These are phyloP conservation scores for Diarsia rubi DNA, from an alignment of 2,888 invertebrate genomes.

Conservation along the genomic window DNA sequence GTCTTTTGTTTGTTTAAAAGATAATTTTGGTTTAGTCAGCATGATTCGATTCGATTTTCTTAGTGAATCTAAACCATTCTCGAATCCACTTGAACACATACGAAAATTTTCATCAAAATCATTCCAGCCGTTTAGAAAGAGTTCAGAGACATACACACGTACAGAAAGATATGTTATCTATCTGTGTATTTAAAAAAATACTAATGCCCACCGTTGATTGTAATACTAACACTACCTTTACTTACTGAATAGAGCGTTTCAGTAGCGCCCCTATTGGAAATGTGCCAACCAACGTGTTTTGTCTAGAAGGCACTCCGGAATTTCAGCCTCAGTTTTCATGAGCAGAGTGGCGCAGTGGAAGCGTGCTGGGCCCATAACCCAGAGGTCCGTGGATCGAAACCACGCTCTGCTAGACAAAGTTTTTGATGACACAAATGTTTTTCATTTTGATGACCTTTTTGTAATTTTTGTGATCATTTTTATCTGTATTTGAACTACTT, in stretches of 20 bases:
- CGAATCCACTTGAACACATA: no score
- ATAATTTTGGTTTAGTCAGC: not conserved
- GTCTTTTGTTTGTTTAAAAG: not conserved
- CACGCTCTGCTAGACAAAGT: constrained; percentile 92
- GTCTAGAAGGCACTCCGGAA: not conserved
- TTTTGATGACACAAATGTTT: not conserved
- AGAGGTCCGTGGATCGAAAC: constrained; percentile 97
- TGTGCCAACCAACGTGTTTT: constrained; percentile 18
- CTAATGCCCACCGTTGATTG: not conserved
- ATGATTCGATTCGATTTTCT: no score
- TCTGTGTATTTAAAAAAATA: no score
- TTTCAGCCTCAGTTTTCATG: constrained; percentile 46
- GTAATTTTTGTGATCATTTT: not conserved
- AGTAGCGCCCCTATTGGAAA: constrained; percentile 17
- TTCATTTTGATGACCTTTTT: not conserved
- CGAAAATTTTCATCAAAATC: no score
- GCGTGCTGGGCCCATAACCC: constrained; percentile 96
- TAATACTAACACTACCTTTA: not conserved
- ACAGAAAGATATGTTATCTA: no score
- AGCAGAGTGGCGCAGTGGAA: constrained; percentile 96
- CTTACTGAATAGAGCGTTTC: not conserved
- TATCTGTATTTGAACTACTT: not conserved
- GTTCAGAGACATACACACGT: no score
- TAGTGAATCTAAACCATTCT: no score
- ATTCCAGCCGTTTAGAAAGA: no score